Evolutionary conservation across 1,140 invertebrate species (phyloP), one percentile per base, ranked within the genome.

Genomic region (Leptinotarsa texana): DNA sequence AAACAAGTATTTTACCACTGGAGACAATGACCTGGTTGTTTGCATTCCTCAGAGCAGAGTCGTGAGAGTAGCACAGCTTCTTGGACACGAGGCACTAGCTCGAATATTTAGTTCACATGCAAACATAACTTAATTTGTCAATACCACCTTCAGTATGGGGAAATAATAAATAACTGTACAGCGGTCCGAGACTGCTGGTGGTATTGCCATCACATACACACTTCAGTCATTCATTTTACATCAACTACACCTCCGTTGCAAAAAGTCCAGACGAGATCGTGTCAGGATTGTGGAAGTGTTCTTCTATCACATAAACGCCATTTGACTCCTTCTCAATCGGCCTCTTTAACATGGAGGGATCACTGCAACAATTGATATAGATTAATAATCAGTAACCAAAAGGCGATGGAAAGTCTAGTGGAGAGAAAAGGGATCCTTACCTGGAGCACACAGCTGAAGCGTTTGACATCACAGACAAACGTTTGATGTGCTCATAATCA

Each of bases 221-320:
- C 78, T 63, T 74, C 74, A 74, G 70, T 79, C 80, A 80, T 75
- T 77, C 81, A 79, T 76, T 80, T 42, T 77, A 78, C 74, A 72
- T 73, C 76, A 74, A 82, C 88, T 89, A 91, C 80, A 91, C 90
- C 85, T 91, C 89, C 66, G 90, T 91, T 71, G 89, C 90, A 79
- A 90, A 88, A 76, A 89, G 88, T 65, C 87, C 88, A 70, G 86
- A 83, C 42, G 86, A 79, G 74, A 87, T 77, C 78, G 87, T 82
- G 80, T 88, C 87, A 73, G 88, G 87, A 80, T 86, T 86, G 75
- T 80, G 82, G 80, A 88, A 90, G 82, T 91, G 89, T 84, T 90
- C 90, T 82, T 90, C 89, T 85, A 91, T 90, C 82, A 90, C 89
- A 84, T 89, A 90, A 74, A 90, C 89, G 77, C 73, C 73, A 74